Evolutionary conservation across 2,797 vertebrate species (phyloP), one percentile per base, ranked within the genome.

Genomic region (Etheostoma nigrum): DNA sequence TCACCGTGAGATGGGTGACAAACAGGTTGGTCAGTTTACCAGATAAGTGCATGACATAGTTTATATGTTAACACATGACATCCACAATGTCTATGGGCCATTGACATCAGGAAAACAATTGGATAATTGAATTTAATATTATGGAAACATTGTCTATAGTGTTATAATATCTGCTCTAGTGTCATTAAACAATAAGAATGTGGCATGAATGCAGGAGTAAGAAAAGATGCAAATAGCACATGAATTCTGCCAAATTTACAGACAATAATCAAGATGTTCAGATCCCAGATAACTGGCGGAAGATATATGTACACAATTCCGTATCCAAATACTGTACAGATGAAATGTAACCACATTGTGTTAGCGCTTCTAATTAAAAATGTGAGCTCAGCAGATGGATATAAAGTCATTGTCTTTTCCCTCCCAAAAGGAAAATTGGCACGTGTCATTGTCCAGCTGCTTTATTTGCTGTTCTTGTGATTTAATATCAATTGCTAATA

Each of bases 391-490:
- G 70, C 89, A 89, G 86, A 91, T 87, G 85, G 87, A 55, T 69
- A 18, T 48, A 62, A 86, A 86, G 53, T 64, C 75, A 30, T 55
- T 61, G 67, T 33, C 13, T 79, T 68, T 81, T 64, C 53, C 53
- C 67, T 58, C 71, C 82, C 75, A 82, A 78, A 78, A 84, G 67
- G 19, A 66, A 83, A 88, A 87, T 72, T 82, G 86, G 82, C 88
- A 79, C 79, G 82, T 87, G 82, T 72, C 86, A 63, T 48, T 57
- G 78, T 81, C 87, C 84, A 87, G 85, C 88, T 87, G 88, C 81
- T 88, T 73, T 70, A 77, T 72, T 84, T 86, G 82, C 82, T 80
- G 72, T 74, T 84, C 51, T 52, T 59, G 66, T 58, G 66, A 83
- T 86, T 87, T 78, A 82, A 85, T 89, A 76, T 79, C 73, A 72